These are phyloP conservation scores for Octomys mimax DNA, from an alignment of 2,797 vertebrate genomes.

Conservation along the genomic window DNA sequence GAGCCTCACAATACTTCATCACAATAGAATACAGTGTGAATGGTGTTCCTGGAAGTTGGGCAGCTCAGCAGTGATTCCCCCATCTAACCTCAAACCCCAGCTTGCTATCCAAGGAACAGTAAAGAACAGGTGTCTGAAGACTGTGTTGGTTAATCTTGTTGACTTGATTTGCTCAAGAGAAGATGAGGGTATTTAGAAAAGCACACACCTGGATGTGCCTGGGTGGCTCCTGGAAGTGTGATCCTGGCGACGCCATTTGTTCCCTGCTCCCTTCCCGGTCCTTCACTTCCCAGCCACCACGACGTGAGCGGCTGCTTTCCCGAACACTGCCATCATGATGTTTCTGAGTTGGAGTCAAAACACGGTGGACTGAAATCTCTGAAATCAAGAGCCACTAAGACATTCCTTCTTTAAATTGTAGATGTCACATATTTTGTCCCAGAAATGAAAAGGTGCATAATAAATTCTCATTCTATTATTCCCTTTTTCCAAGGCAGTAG, in stretches of 20 bases:
- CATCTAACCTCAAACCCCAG: not conserved
- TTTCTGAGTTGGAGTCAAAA: not conserved
- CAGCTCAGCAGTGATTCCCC: not conserved
- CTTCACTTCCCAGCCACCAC: not conserved
- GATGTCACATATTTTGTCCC: not conserved
- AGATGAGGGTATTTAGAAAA: not conserved
- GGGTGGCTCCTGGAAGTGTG: not conserved
- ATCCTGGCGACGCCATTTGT: not conserved
- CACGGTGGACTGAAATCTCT: not conserved
- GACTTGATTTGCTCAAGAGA: not conserved
- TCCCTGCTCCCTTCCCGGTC: not conserved
- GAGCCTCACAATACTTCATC: not conserved
- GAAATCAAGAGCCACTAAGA: not conserved
- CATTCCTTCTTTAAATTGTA: not conserved
- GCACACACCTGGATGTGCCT: not conserved
- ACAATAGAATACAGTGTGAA: no score
- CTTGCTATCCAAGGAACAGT: not conserved
- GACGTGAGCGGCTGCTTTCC: not conserved
- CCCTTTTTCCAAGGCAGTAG: not conserved
- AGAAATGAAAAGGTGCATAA: not conserved
- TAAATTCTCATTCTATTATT: not conserved
- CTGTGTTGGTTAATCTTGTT: not conserved
- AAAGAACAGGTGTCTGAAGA: slow-evolving; percentile 40
- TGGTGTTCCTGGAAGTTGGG: not conserved
- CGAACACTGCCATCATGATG: not conserved